Percentiles rank a stretch among this genome's conserved stretches.
Conservation (phyloP, 2,113 vertebrate species). For the Arenaria interpres region DNA sequence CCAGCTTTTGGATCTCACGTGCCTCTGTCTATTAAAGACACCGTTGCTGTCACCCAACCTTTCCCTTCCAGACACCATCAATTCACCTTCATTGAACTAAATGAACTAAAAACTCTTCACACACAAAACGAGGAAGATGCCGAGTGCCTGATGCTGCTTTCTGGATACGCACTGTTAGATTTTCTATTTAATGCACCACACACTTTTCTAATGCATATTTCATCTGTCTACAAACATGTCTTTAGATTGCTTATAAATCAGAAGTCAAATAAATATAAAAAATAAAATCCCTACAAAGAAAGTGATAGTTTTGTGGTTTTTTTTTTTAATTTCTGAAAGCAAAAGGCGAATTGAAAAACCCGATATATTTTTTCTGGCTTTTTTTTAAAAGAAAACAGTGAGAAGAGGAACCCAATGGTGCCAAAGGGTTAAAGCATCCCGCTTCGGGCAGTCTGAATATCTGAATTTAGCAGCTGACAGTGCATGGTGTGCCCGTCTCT, state of each 20-base stretch:
- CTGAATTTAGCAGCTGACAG: slow-evolving; percentile 73
- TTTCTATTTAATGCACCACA: background rate
- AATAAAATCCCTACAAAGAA: background rate
- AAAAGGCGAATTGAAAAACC: background rate
- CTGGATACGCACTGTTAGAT: background rate
- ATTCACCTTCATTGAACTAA: background rate
- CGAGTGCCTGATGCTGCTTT: background rate
- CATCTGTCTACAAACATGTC: background rate
- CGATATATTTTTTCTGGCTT: background rate
- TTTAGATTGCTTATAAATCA: background rate
- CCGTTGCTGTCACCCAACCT: background rate
- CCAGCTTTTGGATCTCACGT: background rate
- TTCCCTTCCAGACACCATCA: background rate
- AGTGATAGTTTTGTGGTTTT: fast-evolving
- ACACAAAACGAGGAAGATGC: background rate
- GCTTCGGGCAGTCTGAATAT: background rate
- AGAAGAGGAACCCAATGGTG: background rate
- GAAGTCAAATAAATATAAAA: background rate
- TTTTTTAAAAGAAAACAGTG: background rate
- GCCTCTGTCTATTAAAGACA: background rate
- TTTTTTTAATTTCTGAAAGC: background rate
- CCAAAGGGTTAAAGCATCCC: slow-evolving; percentile 61
- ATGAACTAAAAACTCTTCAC: background rate
- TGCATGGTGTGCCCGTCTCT: slow-evolving; percentile 46
- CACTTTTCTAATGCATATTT: background rate